A percentile compares a stretch with the other conserved stretches of the same genome.
These are phyloP conservation scores for Luidia sarsii DNA, from an alignment of 53 echinoderm and acorn worm genomes.

Conservation along the genomic window DNA sequence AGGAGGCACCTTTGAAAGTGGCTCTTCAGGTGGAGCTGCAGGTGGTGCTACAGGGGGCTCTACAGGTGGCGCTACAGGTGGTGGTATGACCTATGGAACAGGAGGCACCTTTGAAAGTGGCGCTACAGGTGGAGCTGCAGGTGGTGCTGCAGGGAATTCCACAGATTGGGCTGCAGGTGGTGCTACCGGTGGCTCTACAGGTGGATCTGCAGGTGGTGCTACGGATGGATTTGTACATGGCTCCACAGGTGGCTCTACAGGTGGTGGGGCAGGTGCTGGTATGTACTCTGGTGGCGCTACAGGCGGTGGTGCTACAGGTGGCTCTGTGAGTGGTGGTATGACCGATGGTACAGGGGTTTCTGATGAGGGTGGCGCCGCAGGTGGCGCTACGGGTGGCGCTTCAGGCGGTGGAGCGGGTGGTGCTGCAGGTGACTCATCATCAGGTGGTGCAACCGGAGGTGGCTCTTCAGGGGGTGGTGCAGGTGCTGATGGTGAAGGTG, in stretches of 20 bases:
- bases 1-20: background rate
- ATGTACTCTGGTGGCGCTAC: background rate
- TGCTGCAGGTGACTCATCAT: background rate
- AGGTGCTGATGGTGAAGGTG: background rate
- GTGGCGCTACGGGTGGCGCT: background rate
- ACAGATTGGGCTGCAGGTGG: background rate
- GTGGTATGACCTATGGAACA: background rate
- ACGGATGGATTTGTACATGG: background rate
- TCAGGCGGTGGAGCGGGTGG: background rate
- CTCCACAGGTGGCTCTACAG: background rate
- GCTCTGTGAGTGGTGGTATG: background rate
- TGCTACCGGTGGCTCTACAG: background rate
- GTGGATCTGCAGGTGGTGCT: background rate
- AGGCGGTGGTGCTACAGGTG: background rate
- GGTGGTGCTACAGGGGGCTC: background rate
- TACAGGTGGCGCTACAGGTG: background rate
- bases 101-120: constrained; percentile 4
- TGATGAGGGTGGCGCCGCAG: background rate
- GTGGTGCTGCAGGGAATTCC: background rate
- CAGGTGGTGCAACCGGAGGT: background rate
- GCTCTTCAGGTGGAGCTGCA: background rate
- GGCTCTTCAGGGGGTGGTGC: background rate
- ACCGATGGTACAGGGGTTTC: background rate
- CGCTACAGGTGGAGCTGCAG: background rate
- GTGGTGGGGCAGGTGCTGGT: background rate